Conservation (phyloP, 1,140 invertebrate genomes). For the Rhyacophila brunnea region DNA sequence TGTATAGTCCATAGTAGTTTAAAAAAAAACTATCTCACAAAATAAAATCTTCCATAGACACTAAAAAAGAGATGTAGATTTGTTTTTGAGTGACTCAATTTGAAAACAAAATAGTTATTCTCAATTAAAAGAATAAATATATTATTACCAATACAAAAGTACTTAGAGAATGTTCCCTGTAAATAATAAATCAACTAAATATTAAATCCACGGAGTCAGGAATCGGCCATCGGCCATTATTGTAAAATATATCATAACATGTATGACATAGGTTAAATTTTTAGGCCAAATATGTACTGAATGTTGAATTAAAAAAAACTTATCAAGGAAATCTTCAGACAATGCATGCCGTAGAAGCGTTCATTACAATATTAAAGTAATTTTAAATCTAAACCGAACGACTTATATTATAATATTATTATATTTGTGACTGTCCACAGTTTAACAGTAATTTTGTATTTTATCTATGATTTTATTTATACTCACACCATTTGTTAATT, state of each 20-base stretch:
- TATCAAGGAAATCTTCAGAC: conserved; percentile 11
- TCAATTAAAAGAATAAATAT: too few species aligned
- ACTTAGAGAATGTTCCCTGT: conserved; percentile 15
- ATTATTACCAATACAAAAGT: neutral
- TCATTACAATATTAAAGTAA: neutral
- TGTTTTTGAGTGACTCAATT: too few species aligned
- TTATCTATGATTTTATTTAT: too few species aligned
- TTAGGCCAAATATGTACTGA: conserved; percentile 36
- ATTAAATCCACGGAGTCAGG: conserved; percentile 1
- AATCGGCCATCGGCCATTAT: conserved; percentile 6
- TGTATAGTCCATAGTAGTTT: too few species aligned
- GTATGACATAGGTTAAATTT: conserved; percentile 31
- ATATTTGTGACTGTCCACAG: too few species aligned
- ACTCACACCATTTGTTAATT: too few species aligned
- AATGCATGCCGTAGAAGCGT: conserved; percentile 18
- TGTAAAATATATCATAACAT: conserved; percentile 33
- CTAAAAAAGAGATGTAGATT: too few species aligned
- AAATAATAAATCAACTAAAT: conserved; percentile 10
- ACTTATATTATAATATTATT: too few species aligned
- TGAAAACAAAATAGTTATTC: too few species aligned
- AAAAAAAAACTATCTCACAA: too few species aligned
- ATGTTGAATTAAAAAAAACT: conserved; percentile 23
- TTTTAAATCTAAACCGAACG: neutral
- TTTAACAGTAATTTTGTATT: too few species aligned
- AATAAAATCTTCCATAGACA: too few species aligned